Evolutionary conservation across 2,797 vertebrate species (phyloP).

Genomic region (Arnoldichthys spilopterus): DNA sequence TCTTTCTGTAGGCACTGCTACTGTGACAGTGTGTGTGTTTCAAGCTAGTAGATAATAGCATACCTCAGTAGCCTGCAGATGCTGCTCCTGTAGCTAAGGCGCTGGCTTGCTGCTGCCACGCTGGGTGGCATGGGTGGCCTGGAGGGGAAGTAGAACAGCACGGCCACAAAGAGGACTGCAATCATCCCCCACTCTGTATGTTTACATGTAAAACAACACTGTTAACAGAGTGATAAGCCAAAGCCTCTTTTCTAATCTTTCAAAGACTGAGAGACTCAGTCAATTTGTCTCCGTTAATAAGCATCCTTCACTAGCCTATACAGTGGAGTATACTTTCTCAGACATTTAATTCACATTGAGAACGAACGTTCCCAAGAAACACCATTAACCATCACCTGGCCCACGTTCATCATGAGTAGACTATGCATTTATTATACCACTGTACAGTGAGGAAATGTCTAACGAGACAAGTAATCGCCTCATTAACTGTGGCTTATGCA

Average conservation of each 20-base stretch:
- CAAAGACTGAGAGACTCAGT: constrained; percentile 20
- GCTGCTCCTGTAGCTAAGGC: constrained; percentile 93
- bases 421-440: constrained; percentile 49
- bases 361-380: constrained; percentile 35
- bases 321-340: constrained; percentile 27
- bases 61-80: constrained; percentile 94
- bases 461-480: constrained; percentile 47
- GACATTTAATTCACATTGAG: constrained; percentile 42
- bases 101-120: constrained; percentile 93
- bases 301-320: constrained; percentile 19
- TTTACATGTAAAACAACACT: constrained; percentile 25
- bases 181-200: constrained; percentile 86
- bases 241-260: constrained; percentile 13
- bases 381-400: constrained; percentile 50
- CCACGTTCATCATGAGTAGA: constrained; percentile 53
- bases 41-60: background rate
- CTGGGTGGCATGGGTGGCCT: constrained; percentile 94
- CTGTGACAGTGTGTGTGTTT: constrained; percentile 1
- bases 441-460: constrained; percentile 43
- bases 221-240: background rate
- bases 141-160: constrained; percentile 91
- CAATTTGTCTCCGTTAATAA: constrained; percentile 43
- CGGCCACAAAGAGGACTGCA: constrained; percentile 84
- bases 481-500: constrained; percentile 42
- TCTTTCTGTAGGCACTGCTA: background rate